These are phyloP conservation scores for Nesoenas mayeri DNA, from an alignment of 2,113 vertebrate genomes.

Conservation along the genomic window DNA sequence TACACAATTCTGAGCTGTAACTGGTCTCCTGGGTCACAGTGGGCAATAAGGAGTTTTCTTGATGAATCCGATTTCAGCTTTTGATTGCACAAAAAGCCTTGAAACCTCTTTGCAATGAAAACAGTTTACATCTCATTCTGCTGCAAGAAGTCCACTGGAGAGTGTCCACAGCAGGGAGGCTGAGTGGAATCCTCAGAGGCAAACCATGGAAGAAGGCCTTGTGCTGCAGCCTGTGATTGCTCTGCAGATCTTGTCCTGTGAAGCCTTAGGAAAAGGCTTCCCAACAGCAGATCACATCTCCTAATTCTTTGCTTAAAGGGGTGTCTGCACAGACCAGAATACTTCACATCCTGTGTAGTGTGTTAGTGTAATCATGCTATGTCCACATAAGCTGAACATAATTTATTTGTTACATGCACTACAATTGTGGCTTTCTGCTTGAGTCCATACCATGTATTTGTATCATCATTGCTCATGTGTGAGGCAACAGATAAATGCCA, in stretches of 20 bases:
- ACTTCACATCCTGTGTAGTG: neutral
- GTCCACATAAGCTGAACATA: neutral
- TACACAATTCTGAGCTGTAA: neutral
- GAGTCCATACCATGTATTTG: neutral
- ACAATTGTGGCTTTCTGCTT: neutral
- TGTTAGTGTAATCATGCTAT: neutral
- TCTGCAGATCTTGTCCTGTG: neutral
- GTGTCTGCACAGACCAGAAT: neutral
- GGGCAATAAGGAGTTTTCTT: neutral
- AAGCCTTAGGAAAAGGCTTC: neutral
- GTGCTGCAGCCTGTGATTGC: neutral
- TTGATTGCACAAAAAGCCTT: neutral
- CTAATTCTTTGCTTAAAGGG: neutral
- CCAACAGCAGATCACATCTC: neutral
- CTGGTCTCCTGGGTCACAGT: neutral
- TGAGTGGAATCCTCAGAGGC: neutral
- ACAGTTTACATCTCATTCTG: neutral
- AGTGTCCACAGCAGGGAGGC: fast-evolving
- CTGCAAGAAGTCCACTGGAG: neutral
- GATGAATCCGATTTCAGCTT: neutral
- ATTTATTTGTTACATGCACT: neutral
- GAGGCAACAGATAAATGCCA: neutral
- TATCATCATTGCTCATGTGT: neutral
- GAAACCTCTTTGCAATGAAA: neutral
- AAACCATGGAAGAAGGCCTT: neutral